phyloP scores from a whole-genome alignment of 2,888 invertebrate species.

The Zaprionus obscuricornis region DNA sequence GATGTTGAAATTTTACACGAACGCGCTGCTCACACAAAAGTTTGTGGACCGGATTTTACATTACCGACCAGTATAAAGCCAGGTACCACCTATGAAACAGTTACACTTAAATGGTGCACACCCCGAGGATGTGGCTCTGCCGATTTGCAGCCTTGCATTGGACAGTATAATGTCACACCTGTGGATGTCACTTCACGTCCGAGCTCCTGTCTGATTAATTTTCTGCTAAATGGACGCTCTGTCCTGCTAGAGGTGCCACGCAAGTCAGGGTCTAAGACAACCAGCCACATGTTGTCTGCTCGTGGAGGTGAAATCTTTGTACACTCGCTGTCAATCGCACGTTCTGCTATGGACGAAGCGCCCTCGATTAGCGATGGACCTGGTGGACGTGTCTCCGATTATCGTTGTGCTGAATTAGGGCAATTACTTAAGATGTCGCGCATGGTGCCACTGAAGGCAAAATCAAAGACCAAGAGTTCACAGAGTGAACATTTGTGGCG shows the following conservation, averaged over 20 bases:
- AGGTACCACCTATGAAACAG: constrained; percentile 91
- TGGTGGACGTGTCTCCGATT: constrained; percentile 97
- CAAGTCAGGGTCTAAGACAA: constrained; percentile 93
- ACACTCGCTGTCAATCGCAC: constrained; percentile 92
- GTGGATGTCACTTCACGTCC: constrained; percentile 98
- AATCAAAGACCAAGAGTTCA: constrained; percentile 81
- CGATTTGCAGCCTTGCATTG: constrained; percentile 92
- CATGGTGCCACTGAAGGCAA: constrained; percentile 88
- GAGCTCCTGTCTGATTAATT: constrained; percentile 98
- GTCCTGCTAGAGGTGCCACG: constrained; percentile 95
- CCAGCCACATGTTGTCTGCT: constrained; percentile 95
- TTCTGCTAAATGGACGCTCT: constrained; percentile 96
- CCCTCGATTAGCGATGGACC: constrained; percentile 97
- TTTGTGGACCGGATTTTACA: constrained; percentile 87
- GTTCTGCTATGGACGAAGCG: constrained; percentile 96
- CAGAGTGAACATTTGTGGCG: constrained; percentile 89
- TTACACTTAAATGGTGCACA: constrained; percentile 97
- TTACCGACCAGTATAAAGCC: constrained; percentile 87
- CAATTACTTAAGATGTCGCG: constrained; percentile 93
- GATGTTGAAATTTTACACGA: constrained; percentile 99
- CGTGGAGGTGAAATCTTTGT: constrained; percentile 98
- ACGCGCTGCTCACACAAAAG: constrained; percentile 91
- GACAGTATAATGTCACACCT: constrained; percentile 95
- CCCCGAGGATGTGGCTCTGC: constrained; percentile 93
- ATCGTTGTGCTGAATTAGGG: constrained; percentile 93